phyloP scores from a whole-genome alignment of 2,113 vertebrate species.

The Ginglymostoma cirratum region DNA sequence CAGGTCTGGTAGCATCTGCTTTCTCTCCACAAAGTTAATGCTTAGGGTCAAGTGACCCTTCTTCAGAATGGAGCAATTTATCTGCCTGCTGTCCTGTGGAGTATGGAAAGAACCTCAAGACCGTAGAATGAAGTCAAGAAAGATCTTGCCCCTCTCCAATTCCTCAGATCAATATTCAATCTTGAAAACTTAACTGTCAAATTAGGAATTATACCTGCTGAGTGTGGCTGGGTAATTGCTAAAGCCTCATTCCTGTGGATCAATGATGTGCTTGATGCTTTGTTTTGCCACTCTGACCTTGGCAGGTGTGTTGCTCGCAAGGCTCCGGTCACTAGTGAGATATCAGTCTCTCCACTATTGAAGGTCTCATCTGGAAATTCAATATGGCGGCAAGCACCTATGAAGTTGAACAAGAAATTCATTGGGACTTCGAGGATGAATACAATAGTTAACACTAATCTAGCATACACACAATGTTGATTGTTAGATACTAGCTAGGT shows the following conservation, averaged over 20 bases:
- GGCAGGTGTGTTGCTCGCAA: constrained; percentile 53
- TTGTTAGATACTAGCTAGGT: neutral
- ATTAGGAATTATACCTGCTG: constrained; percentile 64
- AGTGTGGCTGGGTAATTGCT: constrained; percentile 61
- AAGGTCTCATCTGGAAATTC: constrained; percentile 55
- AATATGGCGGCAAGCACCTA: constrained; percentile 73
- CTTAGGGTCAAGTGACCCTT: no score
- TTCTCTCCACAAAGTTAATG: no score
- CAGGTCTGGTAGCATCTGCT: no score
- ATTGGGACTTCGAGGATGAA: neutral
- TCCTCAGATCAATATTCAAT: neutral
- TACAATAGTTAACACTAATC: neutral
- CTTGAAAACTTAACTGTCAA: neutral
- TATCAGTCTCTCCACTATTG: constrained; percentile 51
- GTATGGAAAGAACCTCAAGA: neutral
- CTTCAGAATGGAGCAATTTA: no score
- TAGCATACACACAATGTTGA: neutral
- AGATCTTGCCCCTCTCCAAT: neutral
- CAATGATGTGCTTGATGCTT: constrained; percentile 48
- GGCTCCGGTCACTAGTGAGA: constrained; percentile 83
- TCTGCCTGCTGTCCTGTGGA: neutral
- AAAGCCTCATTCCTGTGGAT: constrained; percentile 60
- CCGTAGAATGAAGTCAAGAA: neutral
- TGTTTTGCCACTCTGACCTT: constrained; percentile 1
- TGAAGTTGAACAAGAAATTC: neutral